A percentile compares a stretch with the other conserved stretches of the same genome.
phyloP scores from a whole-genome alignment of 2,888 invertebrate species.

The Leucophenga montana region DNA sequence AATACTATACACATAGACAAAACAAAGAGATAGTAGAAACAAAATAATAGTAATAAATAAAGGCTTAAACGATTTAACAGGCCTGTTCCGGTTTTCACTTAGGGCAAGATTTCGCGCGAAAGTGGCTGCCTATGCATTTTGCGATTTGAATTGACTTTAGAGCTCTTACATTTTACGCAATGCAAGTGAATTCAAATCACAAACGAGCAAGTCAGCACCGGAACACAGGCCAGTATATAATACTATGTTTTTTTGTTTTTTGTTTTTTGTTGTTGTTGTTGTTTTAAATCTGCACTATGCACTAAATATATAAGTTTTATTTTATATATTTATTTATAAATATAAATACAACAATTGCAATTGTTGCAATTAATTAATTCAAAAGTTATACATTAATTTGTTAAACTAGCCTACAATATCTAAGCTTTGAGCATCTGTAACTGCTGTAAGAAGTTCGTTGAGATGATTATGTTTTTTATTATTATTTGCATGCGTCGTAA shows the following conservation, averaged over 20 bases:
- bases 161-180: too few species aligned
- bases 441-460: conserved; percentile 54
- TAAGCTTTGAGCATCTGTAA: conserved; percentile 74
- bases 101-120: too few species aligned
- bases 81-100: too few species aligned
- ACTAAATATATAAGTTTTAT: not conserved
- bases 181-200: too few species aligned
- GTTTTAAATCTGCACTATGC: not conserved
- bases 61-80: not conserved
- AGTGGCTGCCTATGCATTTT: too few species aligned
- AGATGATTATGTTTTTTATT: conserved; percentile 26
- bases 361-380: not conserved
- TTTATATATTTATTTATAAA: not conserved
- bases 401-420: conserved; percentile 72
- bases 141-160: too few species aligned
- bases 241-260: not conserved
- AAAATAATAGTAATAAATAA: conserved; percentile 5
- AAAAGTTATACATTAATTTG: conserved; percentile 36
- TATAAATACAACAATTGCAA: conserved; percentile 3
- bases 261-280: not conserved
- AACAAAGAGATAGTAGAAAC: not conserved
- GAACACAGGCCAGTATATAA: too few species aligned
- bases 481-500: conserved; percentile 35
- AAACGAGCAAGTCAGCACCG: too few species aligned
- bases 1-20: conserved; percentile 9